A percentile compares a stretch with the other conserved stretches of the same genome.
Conservation (phyloP, 2,888 invertebrate genomes). For the Lithophane leautieri region DNA sequence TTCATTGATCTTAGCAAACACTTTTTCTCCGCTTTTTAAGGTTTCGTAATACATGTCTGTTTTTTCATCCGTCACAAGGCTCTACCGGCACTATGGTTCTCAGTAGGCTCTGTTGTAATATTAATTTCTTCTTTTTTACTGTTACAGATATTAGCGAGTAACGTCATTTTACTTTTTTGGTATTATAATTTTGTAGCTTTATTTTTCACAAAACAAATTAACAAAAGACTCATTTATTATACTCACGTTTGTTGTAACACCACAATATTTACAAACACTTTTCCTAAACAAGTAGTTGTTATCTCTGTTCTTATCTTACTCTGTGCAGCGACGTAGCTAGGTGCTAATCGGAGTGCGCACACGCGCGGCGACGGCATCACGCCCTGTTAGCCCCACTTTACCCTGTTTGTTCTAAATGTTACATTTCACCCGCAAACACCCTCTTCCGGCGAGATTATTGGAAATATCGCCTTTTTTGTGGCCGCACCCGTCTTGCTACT, state of each 20-base stretch:
- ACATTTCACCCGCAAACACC: constrained; percentile 85
- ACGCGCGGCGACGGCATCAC: constrained; percentile 74
- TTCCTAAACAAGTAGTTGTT: constrained; percentile 51
- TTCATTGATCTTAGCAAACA: constrained; percentile 1
- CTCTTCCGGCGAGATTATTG: constrained; percentile 86
- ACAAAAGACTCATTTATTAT: neutral
- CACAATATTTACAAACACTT: constrained; percentile 56
- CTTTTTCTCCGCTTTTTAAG: neutral
- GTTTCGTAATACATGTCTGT: neutral
- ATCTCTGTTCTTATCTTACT: constrained; percentile 68
- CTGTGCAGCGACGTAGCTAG: constrained; percentile 72
- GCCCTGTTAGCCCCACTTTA: constrained; percentile 84
- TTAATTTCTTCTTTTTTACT: neutral
- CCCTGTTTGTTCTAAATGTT: constrained; percentile 85
- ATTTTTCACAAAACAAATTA: neutral
- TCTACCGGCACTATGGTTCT: too few relatives aligned
- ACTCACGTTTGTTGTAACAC: constrained; percentile 31
- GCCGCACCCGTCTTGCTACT: constrained; percentile 78
- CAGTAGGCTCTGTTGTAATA: neutral
- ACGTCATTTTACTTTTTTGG: neutral
- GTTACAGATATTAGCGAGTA: too few relatives aligned
- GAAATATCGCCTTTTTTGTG: constrained; percentile 84
- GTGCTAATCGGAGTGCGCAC: constrained; percentile 85
- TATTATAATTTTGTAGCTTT: neutral
- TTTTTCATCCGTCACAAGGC: neutral